Base-by-base conservation (phyloP, 2,888 invertebrate species). In the Pammene aurita region DNA sequence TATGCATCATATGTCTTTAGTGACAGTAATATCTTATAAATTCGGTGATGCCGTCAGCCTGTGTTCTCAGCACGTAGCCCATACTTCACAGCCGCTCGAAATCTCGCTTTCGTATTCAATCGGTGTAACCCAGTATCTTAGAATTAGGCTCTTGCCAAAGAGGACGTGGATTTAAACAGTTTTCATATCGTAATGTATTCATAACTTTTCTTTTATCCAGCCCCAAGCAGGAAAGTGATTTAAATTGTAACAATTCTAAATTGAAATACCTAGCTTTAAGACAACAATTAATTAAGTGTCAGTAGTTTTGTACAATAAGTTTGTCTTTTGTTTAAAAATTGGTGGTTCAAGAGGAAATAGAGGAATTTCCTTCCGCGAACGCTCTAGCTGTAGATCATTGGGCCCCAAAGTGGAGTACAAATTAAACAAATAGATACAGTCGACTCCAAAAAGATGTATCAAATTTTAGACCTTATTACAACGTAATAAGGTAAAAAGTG, bases 1-100 rank as follows among this genome's bases (percentile, higher is more conserved):
- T 26, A 26, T 26, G 26, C 26, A 26, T 26, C 26, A 26, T 48
- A 16, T 46, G 7, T 46, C 14, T 46, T n/a, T 46, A 48, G 48
- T 16, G 48, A 48, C 48, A 14, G 48, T 48, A 55, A 35, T 35
- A 52, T 52, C 26, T 56, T 41, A 38, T 56, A 55, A n/a, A 55
- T 41, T 34, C 60, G 34, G 14, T 16, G 46, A 57, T 76, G 72
- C 77, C 87, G 82, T 84, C 86, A 87, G 84, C 86, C 76, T 74
- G 75, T 77, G 75, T 61, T 75, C 57, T 35, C n/a, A 46, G 64
- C 69, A 68, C 68, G 63, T 68, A 63, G 58, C 50, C 57, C 60
- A 65, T 69, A 54, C 64, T 69, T 65, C 64, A 58, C 58, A 46
- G 69, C 34, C 68, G 42, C 44, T 64, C 58, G 68, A 58, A 62